phyloP scores from a whole-genome alignment of 2,888 invertebrate genomes.

The Argyresthia albistria region DNA sequence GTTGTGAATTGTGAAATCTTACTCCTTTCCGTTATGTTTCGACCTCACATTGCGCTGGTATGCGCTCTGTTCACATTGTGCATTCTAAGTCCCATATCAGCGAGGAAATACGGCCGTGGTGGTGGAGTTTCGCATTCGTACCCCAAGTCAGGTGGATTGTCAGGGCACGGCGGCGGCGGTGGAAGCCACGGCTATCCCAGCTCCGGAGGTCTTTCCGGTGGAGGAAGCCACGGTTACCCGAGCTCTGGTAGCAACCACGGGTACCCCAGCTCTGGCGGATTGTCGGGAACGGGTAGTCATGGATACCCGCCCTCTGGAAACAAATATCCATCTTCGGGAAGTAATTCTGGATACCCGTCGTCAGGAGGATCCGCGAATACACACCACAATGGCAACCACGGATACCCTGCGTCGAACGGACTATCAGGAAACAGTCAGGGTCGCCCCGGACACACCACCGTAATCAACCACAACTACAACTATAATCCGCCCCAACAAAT shows the following conservation, averaged over 20 bases:
- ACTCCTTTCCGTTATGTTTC: constrained; percentile 23
- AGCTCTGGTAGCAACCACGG: constrained; percentile 24
- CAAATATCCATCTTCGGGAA: constrained; percentile 14
- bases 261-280: constrained; percentile 23
- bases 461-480: constrained; percentile 42
- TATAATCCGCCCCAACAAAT: constrained; percentile 53
- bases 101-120: constrained; percentile 19
- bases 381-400: neutral
- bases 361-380: constrained; percentile 16
- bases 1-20: constrained; percentile 13
- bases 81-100: constrained; percentile 19
- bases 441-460: constrained; percentile 21
- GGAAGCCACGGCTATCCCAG: constrained; percentile 7
- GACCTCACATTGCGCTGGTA: constrained; percentile 28
- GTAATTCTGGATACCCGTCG: constrained; percentile 29
- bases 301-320: constrained; percentile 24
- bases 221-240: constrained; percentile 21
- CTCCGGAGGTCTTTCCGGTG: constrained; percentile 6
- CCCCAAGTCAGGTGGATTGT: constrained; percentile 5
- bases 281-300: constrained; percentile 17
- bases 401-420: constrained; percentile 16
- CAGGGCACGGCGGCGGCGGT: constrained; percentile 3
- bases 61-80: constrained; percentile 32
- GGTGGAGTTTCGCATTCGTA: constrained; percentile 8
- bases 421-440: constrained; percentile 12